These are phyloP conservation scores for Chironex yamaguchii DNA, from an alignment of 30 jellyfish, hydroid and myxozoan species.

Conservation along the genomic window DNA sequence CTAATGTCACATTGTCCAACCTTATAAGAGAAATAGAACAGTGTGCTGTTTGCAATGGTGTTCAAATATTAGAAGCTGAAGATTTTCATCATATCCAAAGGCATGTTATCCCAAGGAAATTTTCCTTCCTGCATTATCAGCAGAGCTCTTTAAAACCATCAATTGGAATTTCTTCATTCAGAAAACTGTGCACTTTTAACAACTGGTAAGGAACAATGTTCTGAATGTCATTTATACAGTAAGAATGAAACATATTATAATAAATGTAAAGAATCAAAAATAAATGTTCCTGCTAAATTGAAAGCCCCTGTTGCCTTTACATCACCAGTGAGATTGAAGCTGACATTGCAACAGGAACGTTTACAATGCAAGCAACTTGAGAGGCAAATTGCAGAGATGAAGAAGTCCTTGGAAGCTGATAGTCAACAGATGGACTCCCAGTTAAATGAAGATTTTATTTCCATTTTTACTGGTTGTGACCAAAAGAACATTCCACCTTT, in stretches of 20 bases:
- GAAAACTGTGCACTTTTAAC: neutral
- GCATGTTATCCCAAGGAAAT: constrained; percentile 12
- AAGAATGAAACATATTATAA: no score
- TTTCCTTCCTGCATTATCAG: neutral
- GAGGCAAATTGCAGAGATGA: neutral
- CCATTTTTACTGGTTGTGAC: neutral
- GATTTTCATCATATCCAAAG: neutral
- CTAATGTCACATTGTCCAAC: neutral
- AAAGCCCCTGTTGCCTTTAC: constrained; percentile 33
- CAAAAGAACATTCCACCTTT: constrained; percentile 5
- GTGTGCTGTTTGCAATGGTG: neutral
- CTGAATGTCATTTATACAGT: neutral
- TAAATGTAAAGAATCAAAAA: neutral
- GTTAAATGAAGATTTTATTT: neutral
- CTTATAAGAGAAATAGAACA: neutral
- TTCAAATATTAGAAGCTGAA: neutral
- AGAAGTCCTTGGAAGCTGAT: neutral
- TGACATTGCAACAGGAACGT: constrained; percentile 14
- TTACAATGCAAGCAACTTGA: neutral
- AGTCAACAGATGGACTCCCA: neutral
- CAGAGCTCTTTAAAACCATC: neutral
- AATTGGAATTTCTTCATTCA: neutral
- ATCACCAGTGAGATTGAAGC: neutral
- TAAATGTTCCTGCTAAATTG: neutral
- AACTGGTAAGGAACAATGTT: neutral